phyloP scores from a whole-genome alignment of 2,113 vertebrate genomes.

The Porphyrio hochstetteri region DNA sequence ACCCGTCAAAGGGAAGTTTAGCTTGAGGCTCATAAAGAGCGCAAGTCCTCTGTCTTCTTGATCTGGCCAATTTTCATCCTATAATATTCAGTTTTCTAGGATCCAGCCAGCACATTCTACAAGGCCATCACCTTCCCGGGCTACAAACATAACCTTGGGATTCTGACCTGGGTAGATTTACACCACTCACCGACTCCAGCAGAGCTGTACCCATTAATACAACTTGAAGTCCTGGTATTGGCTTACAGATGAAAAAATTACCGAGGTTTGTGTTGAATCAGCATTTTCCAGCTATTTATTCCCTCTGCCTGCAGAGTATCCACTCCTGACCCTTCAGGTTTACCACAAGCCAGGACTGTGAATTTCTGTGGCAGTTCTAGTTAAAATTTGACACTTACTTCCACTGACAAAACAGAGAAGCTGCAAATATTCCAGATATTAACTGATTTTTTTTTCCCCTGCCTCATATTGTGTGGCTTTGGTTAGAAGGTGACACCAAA shows the following conservation, averaged over 20 bases:
- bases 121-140: neutral
- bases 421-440: neutral
- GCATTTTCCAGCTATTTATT: neutral
- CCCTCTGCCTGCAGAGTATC: neutral
- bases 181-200: neutral
- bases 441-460: accelerated
- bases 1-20: neutral
- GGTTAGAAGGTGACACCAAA: neutral
- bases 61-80: neutral
- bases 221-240: neutral
- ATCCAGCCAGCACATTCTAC: neutral
- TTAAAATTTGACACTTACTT: neutral
- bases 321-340: neutral
- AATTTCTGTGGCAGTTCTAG: neutral
- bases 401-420: neutral
- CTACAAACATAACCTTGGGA: neutral
- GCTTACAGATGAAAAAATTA: neutral
- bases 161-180: neutral
- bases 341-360: neutral
- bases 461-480: accelerated
- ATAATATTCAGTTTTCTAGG: neutral
- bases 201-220: neutral
- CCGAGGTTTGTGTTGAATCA: neutral
- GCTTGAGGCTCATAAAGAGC: neutral
- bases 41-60: neutral